Conservation (phyloP, 1,140 invertebrate species). For the Drosophila ironensis region DNA sequence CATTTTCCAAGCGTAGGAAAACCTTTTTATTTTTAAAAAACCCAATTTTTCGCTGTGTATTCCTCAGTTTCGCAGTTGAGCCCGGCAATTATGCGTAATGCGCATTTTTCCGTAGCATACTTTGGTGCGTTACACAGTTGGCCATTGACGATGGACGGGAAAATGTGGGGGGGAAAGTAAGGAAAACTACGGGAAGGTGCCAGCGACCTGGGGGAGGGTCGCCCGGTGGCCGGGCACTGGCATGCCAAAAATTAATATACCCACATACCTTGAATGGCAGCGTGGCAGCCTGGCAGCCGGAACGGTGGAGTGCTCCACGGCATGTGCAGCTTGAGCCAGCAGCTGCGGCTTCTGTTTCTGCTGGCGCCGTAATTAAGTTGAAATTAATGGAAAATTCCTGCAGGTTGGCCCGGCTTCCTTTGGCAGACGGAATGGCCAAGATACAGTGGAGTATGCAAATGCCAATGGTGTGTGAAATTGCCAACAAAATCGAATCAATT, state of each 20-base stretch:
- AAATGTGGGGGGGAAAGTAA: not conserved
- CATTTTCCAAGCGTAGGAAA: too few relatives aligned
- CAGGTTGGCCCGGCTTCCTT: conserved; percentile 11
- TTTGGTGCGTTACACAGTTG: conserved; percentile 36
- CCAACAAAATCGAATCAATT: not conserved
- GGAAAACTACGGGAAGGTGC: too few relatives aligned
- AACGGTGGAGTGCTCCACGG: conserved; percentile 5
- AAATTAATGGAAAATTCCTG: conserved; percentile 51
- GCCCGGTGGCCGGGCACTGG: conserved; percentile 11
- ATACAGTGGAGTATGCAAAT: not conserved
- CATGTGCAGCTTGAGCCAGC: conserved; percentile 38
- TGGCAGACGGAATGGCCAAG: conserved; percentile 1
- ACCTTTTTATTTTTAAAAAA: too few relatives aligned
- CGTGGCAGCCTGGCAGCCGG: not conserved
- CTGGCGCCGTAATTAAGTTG: conserved; percentile 56
- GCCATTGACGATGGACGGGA: too few relatives aligned
- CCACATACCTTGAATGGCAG: conserved; percentile 38
- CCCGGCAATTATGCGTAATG: conserved; percentile 64
- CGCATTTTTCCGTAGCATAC: conserved; percentile 69
- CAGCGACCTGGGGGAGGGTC: not conserved
- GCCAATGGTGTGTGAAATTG: not conserved
- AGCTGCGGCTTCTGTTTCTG: conserved; percentile 24
- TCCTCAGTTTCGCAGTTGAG: not conserved
- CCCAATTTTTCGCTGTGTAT: not conserved
- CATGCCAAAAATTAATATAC: conserved; percentile 69